Evolutionary conservation across 2,888 invertebrate genomes (phyloP).

Genomic region (Leptogaster cylindrica): DNA sequence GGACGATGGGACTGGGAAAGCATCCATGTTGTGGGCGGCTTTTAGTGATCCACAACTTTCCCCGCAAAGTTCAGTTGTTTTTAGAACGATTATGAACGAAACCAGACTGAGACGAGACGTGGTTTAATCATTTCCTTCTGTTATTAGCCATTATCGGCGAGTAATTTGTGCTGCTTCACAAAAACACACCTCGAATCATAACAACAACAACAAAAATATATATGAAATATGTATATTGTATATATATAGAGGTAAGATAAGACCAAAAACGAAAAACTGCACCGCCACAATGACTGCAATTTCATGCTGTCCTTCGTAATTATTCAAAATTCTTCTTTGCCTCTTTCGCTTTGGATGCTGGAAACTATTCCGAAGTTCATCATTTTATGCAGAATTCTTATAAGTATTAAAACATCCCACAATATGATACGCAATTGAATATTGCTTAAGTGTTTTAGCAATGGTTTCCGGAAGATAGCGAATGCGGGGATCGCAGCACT

Average conservation of each 20-base stretch:
- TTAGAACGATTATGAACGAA: too few species aligned
- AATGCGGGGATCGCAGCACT: slow-evolving; percentile 18
- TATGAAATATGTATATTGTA: too few species aligned
- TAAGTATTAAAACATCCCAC: neutral
- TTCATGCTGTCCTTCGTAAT: slow-evolving; percentile 40
- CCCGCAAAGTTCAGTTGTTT: too few species aligned
- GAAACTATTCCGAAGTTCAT: neutral
- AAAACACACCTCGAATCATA: slow-evolving; percentile 6
- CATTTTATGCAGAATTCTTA: slow-evolving; percentile 14
- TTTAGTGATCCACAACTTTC: too few species aligned
- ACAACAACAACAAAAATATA: too few species aligned
- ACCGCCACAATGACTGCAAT: slow-evolving; percentile 36
- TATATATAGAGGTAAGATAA: slow-evolving; percentile 20
- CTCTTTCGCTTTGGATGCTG: slow-evolving; percentile 5
- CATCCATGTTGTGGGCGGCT: too few species aligned
- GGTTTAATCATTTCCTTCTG: slow-evolving; percentile 22
- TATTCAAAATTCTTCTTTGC: slow-evolving; percentile 21
- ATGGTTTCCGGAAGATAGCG: too few species aligned
- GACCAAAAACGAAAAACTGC: too few species aligned
- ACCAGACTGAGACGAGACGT: too few species aligned
- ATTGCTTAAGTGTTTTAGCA: too few species aligned
- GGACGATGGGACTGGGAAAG: neutral
- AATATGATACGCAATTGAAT: too few species aligned
- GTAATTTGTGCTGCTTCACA: slow-evolving; percentile 36
- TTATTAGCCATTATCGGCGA: slow-evolving; percentile 33